Base-by-base conservation (phyloP, 2,113 vertebrate genomes). In the Turdus rufiventris region DNA sequence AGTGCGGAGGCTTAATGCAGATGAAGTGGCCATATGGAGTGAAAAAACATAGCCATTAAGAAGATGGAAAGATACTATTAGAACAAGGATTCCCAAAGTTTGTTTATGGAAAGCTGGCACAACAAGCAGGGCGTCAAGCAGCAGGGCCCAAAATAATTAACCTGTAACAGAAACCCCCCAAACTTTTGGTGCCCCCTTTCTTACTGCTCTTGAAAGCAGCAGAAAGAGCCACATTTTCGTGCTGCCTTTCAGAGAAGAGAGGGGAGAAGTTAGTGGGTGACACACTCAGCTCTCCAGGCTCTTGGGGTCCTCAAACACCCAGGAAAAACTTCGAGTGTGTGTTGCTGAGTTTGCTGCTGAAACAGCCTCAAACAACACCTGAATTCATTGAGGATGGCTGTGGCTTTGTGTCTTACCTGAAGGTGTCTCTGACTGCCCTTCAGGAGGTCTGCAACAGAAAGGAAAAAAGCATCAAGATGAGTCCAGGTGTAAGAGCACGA, bases 1-100 rank as follows among this genome's bases (percentile, higher is more conserved):
- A 96, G 88, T 48, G 91, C 88, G 75, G 90, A 94, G 82, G 82
- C 72, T 96, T 94, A 93, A 95, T 96, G 95, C 93, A 96, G 94
- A 96, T 94, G 88, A 96, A 96, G 78, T 90, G 94, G 96, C 93
- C 96, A 96, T 97, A 97, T 96, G 94, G 94, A 95, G 89, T 94
- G 91, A 95, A 96, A 95, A 96, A 96, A 84, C 88, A 88, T 48
- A 94, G 63, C 90, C 88, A 95, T 94, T 91, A 94, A 95, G 95
- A 83, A 96, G 89, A 95, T 79, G 82, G 89, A 94, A 91, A 91
- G 75, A 94, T 92, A 94, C 94, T 93, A 95, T 95, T 96, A 96
- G 91, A 91, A 86, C 79, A 92, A 70, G 94, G 94, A 96, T 95
- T 96, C 83, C 96, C 96, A 63, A 96, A 92, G 91, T 96, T 95